Evolutionary conservation across 1,140 invertebrate genomes (phyloP).

Genomic region (Heliothis virescens): DNA sequence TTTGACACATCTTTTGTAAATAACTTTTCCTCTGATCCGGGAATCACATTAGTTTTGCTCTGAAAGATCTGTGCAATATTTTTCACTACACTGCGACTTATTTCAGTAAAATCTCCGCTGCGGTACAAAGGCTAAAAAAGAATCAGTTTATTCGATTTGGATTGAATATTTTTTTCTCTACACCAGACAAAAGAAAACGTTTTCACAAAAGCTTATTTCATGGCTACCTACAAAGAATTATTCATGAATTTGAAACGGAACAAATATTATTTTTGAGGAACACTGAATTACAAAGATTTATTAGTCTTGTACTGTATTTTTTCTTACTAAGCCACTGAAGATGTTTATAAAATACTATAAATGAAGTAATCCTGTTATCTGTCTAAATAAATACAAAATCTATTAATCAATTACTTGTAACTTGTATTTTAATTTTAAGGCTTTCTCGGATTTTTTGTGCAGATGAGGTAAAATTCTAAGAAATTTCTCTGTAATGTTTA

Average conservation of each 20-base stretch:
- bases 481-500: too few relatives aligned
- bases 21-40: conserved; percentile 9
- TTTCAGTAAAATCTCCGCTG: not conserved
- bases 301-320: not conserved
- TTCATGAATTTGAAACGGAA: conserved; percentile 31
- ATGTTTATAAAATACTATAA: too few relatives aligned
- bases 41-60: conserved; percentile 4
- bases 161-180: conserved; percentile 25
- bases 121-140: conserved; percentile 6
- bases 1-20: conserved; percentile 29
- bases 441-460: not conserved
- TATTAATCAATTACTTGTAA: too few relatives aligned
- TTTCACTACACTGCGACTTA: conserved; percentile 7
- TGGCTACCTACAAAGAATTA: conserved; percentile 33
- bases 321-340: too few relatives aligned
- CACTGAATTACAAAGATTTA: conserved; percentile 11
- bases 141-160: conserved; percentile 32
- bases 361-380: too few relatives aligned
- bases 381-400: too few relatives aligned
- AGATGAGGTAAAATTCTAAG: not conserved
- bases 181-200: conserved; percentile 16
- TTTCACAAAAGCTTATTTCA: conserved; percentile 36
- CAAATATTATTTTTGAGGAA: conserved; percentile 39
- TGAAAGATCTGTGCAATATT: conserved; percentile 15
- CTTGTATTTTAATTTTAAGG: too few relatives aligned